Percentiles rank a stretch among this genome's conserved stretches.
These are phyloP conservation scores for Gymnosoma rotundatum DNA, from an alignment of 2,888 invertebrate genomes.

Conservation along the genomic window DNA sequence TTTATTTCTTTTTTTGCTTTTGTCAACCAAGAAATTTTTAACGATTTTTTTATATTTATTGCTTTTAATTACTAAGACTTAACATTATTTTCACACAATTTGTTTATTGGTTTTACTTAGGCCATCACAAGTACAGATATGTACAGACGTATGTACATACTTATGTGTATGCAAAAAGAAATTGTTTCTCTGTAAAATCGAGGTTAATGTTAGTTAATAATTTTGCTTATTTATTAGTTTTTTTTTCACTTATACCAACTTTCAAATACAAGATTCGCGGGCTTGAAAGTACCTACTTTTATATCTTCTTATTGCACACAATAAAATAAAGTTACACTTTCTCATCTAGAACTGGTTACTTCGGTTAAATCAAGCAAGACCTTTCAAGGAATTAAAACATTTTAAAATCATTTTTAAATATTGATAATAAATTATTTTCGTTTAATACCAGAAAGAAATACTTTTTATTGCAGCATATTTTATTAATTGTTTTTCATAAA, in stretches of 20 bases:
- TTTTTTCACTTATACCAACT: neutral
- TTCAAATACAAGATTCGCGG: conserved; percentile 22
- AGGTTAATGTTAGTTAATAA: conserved; percentile 52
- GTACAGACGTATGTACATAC: too few species aligned
- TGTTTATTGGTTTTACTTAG: conserved; percentile 26
- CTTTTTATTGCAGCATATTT: too few species aligned
- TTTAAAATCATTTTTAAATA: neutral
- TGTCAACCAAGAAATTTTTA: conserved; percentile 43
- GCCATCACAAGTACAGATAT: neutral
- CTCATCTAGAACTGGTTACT: conserved; percentile 69
- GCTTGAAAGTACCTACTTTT: conserved; percentile 13
- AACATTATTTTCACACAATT: neutral
- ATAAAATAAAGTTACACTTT: conserved; percentile 62
- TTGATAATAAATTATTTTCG: too few species aligned
- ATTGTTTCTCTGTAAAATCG: conserved; percentile 36
- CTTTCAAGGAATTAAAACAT: conserved; percentile 46
- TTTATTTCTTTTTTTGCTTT: conserved; percentile 27
- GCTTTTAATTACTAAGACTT: conserved; percentile 29
- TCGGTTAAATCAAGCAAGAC: conserved; percentile 21
- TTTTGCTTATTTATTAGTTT: neutral
- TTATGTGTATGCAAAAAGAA: conserved; percentile 4
- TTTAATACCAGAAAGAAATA: too few species aligned
- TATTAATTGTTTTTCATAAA: too few species aligned
- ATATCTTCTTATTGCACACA: conserved; percentile 49
- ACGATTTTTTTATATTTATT: conserved; percentile 46